A percentile compares a stretch with the other conserved stretches of the same genome.
These are phyloP conservation scores for Enteromius treurensis DNA, from an alignment of 2,797 vertebrate species.

Conservation along the genomic window DNA sequence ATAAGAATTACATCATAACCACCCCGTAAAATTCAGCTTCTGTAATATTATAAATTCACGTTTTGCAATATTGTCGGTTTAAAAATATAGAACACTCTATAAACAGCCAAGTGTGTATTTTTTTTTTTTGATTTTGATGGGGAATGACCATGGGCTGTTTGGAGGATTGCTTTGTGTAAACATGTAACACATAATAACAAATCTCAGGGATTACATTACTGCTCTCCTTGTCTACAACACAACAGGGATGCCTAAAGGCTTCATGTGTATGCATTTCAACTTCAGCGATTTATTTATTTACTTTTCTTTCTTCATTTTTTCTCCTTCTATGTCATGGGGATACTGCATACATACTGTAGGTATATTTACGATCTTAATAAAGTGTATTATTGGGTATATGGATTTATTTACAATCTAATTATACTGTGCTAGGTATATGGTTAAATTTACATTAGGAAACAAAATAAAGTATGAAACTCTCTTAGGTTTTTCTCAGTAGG, in stretches of 20 bases:
- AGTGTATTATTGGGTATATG: neutral
- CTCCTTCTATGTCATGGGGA: neutral
- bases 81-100: neutral
- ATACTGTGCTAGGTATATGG: neutral
- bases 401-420: neutral
- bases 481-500: neutral
- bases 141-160: conserved; percentile 5
- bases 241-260: conserved; percentile 7
- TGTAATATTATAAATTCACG: neutral
- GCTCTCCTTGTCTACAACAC: neutral
- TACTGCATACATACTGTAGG: neutral
- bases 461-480: neutral
- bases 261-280: conserved; percentile 19
- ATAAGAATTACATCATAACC: neutral
- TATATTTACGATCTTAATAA: neutral
- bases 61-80: neutral
- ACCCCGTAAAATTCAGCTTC: neutral
- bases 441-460: neutral
- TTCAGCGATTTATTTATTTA: neutral
- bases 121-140: neutral
- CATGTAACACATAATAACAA: conserved; percentile 11
- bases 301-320: neutral
- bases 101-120: neutral
- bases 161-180: conserved; percentile 8
- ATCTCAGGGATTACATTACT: conserved; percentile 1